These are phyloP conservation scores for Leucophenga maculata DNA, from an alignment of 2,888 invertebrate genomes.

Conservation along the genomic window DNA sequence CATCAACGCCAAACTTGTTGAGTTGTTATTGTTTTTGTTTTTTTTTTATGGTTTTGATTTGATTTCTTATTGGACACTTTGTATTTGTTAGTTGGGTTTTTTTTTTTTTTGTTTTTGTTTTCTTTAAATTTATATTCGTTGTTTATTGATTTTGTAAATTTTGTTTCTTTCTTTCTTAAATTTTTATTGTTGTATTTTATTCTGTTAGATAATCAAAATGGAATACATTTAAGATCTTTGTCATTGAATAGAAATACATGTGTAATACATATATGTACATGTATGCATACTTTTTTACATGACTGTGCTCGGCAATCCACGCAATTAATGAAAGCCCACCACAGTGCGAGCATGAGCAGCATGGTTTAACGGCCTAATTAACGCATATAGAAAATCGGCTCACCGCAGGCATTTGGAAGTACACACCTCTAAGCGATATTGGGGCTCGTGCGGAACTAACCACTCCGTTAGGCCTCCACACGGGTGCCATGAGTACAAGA, in stretches of 20 bases:
- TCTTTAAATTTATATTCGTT: not conserved
- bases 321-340: no score
- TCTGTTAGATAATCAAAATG: not conserved
- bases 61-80: not conserved
- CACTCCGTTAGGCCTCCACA: no score
- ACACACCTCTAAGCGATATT: no score
- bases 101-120: not conserved
- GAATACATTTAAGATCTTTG: constrained; percentile 19
- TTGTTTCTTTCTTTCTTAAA: not conserved
- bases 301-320: no score
- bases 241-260: constrained; percentile 2
- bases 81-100: not conserved
- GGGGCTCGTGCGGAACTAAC: no score
- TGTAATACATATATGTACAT: no score
- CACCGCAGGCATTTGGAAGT: no score
- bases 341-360: no score
- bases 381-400: no score
- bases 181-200: not conserved
- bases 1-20: constrained; percentile 5
- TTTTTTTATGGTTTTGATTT: not conserved
- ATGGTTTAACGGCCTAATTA: no score
- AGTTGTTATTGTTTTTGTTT: not conserved
- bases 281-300: no score
- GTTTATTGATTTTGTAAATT: not conserved
- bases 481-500: no score